A percentile compares a stretch with the other conserved stretches of the same genome.
Conservation (phyloP, 2,797 vertebrate species). For the Pipistrellus pygmaeus region DNA sequence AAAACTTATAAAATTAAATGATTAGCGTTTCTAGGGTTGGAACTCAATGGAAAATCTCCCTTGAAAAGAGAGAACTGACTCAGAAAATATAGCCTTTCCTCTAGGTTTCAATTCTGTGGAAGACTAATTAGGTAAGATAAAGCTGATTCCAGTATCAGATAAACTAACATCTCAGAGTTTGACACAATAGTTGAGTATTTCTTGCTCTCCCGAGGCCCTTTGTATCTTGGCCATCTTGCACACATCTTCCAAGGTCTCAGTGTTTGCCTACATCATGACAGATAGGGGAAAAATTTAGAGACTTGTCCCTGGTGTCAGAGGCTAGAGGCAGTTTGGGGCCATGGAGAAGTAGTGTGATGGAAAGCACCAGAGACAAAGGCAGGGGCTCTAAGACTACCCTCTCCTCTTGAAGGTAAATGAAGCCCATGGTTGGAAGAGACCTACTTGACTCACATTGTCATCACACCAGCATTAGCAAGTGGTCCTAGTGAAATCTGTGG, state of each 20-base stretch:
- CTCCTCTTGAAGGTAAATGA: background rate
- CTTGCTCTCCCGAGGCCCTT: background rate
- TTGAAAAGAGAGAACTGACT: conserved; percentile 13
- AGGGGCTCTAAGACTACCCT: background rate
- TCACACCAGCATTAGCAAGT: background rate
- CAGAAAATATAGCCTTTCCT: background rate
- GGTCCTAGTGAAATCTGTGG: background rate
- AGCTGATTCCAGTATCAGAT: background rate
- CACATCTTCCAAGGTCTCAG: background rate
- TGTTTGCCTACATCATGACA: background rate
- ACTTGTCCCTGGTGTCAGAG: background rate
- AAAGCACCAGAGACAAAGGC: background rate
- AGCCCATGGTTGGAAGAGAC: background rate
- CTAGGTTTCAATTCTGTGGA: background rate
- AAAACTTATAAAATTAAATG: background rate
- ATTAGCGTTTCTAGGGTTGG: background rate
- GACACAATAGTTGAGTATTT: conserved; percentile 1
- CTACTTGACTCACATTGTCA: background rate
- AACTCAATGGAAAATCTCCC: background rate
- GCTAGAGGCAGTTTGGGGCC: background rate
- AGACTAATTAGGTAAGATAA: background rate
- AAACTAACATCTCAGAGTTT: background rate
- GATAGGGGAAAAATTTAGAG: background rate
- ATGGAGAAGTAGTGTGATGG: background rate
- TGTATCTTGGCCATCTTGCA: background rate